Evolutionary conservation across 2,888 invertebrate species (phyloP), one percentile per base, ranked within the genome.

Genomic region (Lasioglossum figueresi): DNA sequence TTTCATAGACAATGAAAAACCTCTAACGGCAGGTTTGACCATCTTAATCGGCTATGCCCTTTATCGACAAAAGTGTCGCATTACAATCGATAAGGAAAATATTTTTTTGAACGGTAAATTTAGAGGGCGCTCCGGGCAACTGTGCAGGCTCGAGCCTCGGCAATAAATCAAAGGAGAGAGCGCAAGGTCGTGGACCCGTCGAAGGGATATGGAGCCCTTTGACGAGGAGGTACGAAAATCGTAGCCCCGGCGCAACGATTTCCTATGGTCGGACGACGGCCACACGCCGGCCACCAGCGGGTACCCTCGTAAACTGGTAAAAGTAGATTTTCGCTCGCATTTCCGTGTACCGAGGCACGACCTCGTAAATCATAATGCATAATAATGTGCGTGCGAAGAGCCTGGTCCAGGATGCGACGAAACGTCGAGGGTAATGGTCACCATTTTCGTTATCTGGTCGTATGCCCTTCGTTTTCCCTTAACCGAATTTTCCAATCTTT

Each of bases 251-350:
- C 87, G 88, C 83, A 81, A 84, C 87, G 88, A 92, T 92, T 92
- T 93, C 92, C 91, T 93, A 90, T 93, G 93, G 92, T 92, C 92
- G 92, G 88, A 88, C 92, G 93, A 93, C 93, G 92, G 93, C 93
- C 93, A 93, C 92, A 93, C 93, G 93, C 92, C 93, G 90, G 93
- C 93, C 93, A 94, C 94, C 93, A 93, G 93, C 91, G 91, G 79
- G 79, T 48, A 91, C 92, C 90, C 83, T 91, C 92, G 92, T 93
- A 93, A 94, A 93, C 89, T 93, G 92, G 91, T 93, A 93, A 94
- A 93, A 91, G 70, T 88, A 48, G 80, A 12, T 91, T 91, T 92
- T 90, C 90, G 88, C 87, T 90, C 84, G 83, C 83, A 83, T 90
- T 90, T 80, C 59, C 43, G 27, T 37, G 8, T 8, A 79, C 68